Evolutionary conservation across 2,113 vertebrate genomes (phyloP), one percentile per base, ranked within the genome.

Genomic region (Python bivittatus): DNA sequence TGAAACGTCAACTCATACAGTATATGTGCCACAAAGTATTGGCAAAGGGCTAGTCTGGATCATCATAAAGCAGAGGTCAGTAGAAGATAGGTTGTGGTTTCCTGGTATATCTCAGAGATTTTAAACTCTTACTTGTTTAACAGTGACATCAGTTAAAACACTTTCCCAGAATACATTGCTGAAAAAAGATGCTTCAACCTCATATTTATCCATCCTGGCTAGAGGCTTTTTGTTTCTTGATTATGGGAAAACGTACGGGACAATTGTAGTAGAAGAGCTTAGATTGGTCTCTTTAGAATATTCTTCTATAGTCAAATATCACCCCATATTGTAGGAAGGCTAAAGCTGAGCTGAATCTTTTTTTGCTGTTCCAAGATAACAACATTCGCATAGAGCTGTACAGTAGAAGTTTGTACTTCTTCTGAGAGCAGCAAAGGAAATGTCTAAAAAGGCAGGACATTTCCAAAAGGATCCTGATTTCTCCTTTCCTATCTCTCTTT

Each of bases 401-500:
- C 8, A 15, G 10, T 1, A 0, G 42, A 93, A 91, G 7, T n/a
- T 86, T 52, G 22, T 90, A 38, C 60, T 93, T 85, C 54, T 33
- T 88, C 0, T 64, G 33, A 7, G 22, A 23, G 4, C 90, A 8
- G 0, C 42, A 60, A 68, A 58, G 57, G 52, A 95, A 93, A 88
- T 72, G 87, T 5, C 85, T 92, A 27, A 0, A 85, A 53, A 54
- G 48, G 44, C 57, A 85, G 88, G 25, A 23, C 72, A 53, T 58
- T 89, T 64, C 1, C 83, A 92, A 89, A 64, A 42, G 48, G 57
- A 6, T 6, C 88, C 72, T 56, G 0, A 0, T 56, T 48, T 23
- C 27, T 92, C 85, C 84, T 92, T 90, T 27, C 29, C 60, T 20
- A 8, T 44, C 92, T 90, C 58, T 1, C 9, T 1, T 94, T 94